phyloP scores from a whole-genome alignment of 1,140 invertebrate genomes.

The Gryllus bimaculatus region DNA sequence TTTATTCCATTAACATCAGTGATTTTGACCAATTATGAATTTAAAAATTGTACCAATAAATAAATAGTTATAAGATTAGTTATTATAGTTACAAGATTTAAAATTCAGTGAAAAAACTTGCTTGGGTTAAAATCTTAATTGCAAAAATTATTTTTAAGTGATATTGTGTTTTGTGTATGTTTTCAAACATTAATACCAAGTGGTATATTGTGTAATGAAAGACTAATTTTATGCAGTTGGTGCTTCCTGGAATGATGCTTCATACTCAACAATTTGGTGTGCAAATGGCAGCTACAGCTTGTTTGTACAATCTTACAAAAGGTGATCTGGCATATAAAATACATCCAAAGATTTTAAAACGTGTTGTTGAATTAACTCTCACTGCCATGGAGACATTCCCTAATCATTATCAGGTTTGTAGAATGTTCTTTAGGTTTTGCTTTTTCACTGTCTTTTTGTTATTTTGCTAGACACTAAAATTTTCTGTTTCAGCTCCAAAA shows the following conservation, averaged over 20 bases:
- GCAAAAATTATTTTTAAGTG: too few relatives aligned
- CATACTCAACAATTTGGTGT: constrained; percentile 57
- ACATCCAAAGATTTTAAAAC: constrained; percentile 54
- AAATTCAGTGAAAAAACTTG: too few relatives aligned
- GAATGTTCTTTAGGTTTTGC: not conserved
- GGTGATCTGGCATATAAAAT: constrained; percentile 54
- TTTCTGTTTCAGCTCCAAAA: constrained; percentile 53
- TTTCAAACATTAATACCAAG: too few relatives aligned
- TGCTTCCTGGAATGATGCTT: constrained; percentile 58
- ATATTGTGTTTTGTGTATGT: too few relatives aligned
- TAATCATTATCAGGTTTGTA: constrained; percentile 44
- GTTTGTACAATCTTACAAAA: constrained; percentile 69
- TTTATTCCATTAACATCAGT: too few relatives aligned
- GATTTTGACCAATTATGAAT: too few relatives aligned
- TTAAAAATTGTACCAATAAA: too few relatives aligned
- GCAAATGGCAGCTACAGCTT: constrained; percentile 73
- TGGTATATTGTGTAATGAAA: too few relatives aligned
- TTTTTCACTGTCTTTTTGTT: constrained; percentile 9
- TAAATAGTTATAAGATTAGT: too few relatives aligned
- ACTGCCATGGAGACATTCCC: constrained; percentile 65
- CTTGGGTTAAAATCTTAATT: too few relatives aligned
- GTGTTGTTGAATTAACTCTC: constrained; percentile 59
- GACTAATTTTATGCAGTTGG: constrained; percentile 37
- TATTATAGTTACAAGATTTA: too few relatives aligned
- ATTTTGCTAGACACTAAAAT: not conserved